Percentiles rank a stretch among this genome's conserved stretches.
These are phyloP conservation scores for Reinhardtius hippoglossoides DNA, from an alignment of 2,113 vertebrate species.

Conservation along the genomic window DNA sequence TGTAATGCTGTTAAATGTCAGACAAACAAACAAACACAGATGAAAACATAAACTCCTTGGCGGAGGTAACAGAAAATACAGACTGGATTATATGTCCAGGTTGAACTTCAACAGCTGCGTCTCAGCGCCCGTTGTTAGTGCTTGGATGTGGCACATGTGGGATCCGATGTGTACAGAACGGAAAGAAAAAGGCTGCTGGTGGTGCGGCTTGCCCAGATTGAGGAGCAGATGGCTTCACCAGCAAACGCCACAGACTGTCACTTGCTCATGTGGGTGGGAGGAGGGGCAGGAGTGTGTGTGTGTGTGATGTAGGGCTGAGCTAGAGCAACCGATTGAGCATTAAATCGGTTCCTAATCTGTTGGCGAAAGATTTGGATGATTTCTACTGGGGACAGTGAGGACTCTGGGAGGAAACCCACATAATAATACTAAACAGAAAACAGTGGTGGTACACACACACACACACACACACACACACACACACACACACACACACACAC, in stretches of 20 bases:
- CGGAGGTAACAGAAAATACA: not conserved
- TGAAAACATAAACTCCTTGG: too few relatives aligned
- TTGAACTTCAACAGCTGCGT: not conserved
- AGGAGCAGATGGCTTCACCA: slow-evolving; percentile 77
- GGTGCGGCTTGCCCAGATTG: slow-evolving; percentile 61
- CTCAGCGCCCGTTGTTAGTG: slow-evolving; percentile 14
- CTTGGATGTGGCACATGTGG: slow-evolving; percentile 17
- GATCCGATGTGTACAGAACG: slow-evolving; percentile 30
- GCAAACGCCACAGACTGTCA: slow-evolving; percentile 58
- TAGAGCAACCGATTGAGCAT: slow-evolving; percentile 66
- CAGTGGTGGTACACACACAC: not conserved
- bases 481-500: slow-evolving; percentile 3
- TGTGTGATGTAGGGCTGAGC: slow-evolving; percentile 26
- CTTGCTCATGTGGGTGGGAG: slow-evolving; percentile 38
- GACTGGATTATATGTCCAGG: not conserved
- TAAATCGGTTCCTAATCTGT: slow-evolving; percentile 70
- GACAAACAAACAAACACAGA: too few relatives aligned
- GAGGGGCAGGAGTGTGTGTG: slow-evolving; percentile 28
- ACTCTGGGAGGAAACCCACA: not conserved
- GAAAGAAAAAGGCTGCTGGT: slow-evolving; percentile 19
- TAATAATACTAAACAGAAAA: not conserved
- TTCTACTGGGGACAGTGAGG: slow-evolving; percentile 30
- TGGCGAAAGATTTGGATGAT: slow-evolving; percentile 31
- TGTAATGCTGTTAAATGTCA: too few relatives aligned
- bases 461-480: slow-evolving; percentile 1